Evolutionary conservation across 2,888 invertebrate species (phyloP).

Genomic region (Drosophila mettleri): DNA sequence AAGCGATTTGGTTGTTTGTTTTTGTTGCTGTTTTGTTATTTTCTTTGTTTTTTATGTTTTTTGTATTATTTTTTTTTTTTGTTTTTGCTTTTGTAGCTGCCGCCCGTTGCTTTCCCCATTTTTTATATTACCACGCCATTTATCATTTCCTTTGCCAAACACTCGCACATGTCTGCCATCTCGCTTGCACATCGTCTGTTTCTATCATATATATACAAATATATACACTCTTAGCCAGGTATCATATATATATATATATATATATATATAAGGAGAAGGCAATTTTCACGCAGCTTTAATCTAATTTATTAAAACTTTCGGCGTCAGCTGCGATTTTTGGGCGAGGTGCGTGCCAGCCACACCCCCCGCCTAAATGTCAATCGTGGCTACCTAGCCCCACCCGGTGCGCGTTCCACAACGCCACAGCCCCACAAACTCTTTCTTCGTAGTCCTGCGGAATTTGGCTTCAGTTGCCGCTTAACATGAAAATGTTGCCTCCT

Average conservation of each 20-base stretch:
- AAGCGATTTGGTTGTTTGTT: slow-evolving; percentile 59
- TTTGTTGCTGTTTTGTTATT: slow-evolving; percentile 53
- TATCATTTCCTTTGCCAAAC: slow-evolving; percentile 81
- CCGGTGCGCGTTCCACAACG: slow-evolving; percentile 5
- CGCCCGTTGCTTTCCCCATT: slow-evolving; percentile 81
- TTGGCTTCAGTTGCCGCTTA: slow-evolving; percentile 64
- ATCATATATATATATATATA: slow-evolving; percentile 19
- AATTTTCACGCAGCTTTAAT: slow-evolving; percentile 77
- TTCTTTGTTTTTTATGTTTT: slow-evolving; percentile 38
- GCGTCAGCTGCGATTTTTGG: slow-evolving; percentile 58
- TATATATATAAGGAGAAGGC: slow-evolving; percentile 51
- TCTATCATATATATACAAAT: background rate
- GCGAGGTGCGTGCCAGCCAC: slow-evolving; percentile 72
- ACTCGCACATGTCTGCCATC: slow-evolving; percentile 51
- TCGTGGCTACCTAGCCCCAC: slow-evolving; percentile 21
- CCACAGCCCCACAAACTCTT: slow-evolving; percentile 13
- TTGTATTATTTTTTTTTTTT: slow-evolving; percentile 50
- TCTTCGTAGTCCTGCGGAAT: slow-evolving; percentile 34
- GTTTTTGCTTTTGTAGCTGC: slow-evolving; percentile 48
- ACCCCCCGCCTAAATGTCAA: slow-evolving; percentile 48
- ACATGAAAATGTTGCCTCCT: slow-evolving; percentile 65
- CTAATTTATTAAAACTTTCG: slow-evolving; percentile 74
- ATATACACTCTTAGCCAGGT: no score
- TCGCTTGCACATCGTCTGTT: slow-evolving; percentile 31
- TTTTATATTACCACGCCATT: slow-evolving; percentile 83